Conservation (phyloP, 2,797 vertebrate species). For the Poecile montanus region DNA sequence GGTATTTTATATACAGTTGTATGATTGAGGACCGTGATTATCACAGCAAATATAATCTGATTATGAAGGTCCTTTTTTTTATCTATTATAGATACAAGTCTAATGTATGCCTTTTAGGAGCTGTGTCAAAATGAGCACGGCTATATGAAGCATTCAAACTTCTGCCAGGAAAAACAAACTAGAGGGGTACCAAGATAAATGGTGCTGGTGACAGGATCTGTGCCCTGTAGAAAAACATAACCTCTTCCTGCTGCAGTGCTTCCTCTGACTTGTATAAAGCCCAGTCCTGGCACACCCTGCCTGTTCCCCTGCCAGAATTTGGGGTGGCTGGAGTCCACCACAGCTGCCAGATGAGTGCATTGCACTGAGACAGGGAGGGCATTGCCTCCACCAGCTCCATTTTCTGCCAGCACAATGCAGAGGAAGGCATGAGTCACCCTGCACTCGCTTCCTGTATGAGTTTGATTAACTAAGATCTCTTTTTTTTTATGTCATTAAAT, state of each 20-base stretch:
- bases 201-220: background rate
- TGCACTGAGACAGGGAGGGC: background rate
- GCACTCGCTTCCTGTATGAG: background rate
- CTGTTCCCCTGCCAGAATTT: background rate
- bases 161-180: background rate
- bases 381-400: background rate
- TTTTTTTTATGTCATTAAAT: background rate
- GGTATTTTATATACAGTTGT: background rate
- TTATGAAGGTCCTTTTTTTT: background rate
- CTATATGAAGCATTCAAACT: background rate
- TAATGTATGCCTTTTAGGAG: background rate
- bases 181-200: background rate
- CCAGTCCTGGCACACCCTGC: background rate
- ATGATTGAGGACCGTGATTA: background rate
- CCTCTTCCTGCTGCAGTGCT: background rate
- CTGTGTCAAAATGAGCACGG: background rate
- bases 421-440: slow-evolving; percentile 8
- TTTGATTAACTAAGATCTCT: background rate
- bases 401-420: slow-evolving; percentile 19
- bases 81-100: background rate
- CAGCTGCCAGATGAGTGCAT: slow-evolving; percentile 36
- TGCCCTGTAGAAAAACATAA: background rate
- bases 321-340: background rate
- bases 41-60: background rate
- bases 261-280: background rate